Conservation (phyloP, 2,797 vertebrate species). For the Pangasius krempfi region DNA sequence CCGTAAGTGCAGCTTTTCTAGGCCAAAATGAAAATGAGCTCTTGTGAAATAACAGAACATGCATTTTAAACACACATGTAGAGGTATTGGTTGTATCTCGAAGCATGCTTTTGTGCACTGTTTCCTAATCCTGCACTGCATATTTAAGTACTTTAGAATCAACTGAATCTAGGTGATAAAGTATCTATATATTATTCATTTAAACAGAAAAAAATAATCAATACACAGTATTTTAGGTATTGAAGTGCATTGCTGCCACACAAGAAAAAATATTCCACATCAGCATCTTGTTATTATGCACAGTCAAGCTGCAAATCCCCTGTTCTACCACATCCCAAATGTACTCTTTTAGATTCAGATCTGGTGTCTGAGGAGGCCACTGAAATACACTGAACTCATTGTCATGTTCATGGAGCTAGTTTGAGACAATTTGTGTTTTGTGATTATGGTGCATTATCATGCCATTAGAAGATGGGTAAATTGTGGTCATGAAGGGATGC, state of each 20-base stretch:
- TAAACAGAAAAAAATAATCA: background rate
- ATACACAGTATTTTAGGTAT: background rate
- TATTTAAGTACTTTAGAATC: background rate
- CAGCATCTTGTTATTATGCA: background rate
- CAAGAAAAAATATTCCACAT: background rate
- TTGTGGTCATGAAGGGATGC: background rate
- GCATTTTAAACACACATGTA: background rate
- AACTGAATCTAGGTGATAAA: background rate
- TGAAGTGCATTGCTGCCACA: background rate
- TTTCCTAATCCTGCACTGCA: constrained; percentile 5
- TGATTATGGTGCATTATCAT: background rate
- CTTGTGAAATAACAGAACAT: background rate
- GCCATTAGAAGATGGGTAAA: background rate
- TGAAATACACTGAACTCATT: background rate
- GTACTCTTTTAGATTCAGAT: background rate
- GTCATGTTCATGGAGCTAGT: background rate
- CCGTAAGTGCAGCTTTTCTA: background rate
- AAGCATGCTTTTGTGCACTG: background rate
- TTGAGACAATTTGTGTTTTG: background rate
- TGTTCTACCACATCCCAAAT: background rate
- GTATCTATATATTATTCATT: background rate
- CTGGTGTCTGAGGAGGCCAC: background rate
- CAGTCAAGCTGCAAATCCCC: background rate
- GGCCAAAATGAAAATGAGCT: background rate
- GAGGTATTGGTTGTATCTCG: background rate